These are phyloP conservation scores for Leucoptera coffeella DNA, from an alignment of 2,888 invertebrate genomes.

Conservation along the genomic window DNA sequence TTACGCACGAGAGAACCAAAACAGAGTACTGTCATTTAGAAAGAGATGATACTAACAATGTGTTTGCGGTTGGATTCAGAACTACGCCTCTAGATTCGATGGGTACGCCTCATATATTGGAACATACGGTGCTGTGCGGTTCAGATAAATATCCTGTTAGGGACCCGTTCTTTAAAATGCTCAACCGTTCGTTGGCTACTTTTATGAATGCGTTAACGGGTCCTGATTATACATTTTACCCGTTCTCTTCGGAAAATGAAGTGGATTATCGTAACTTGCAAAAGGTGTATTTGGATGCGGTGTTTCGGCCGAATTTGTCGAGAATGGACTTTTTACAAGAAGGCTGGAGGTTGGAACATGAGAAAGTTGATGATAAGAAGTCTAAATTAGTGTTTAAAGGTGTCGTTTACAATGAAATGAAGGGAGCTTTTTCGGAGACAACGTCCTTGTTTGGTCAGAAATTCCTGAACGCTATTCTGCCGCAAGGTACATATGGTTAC, in stretches of 20 bases:
- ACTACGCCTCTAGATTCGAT: slow-evolving; percentile 87
- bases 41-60: slow-evolving; percentile 84
- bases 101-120: slow-evolving; percentile 89
- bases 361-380: slow-evolving; percentile 61
- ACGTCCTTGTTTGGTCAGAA: slow-evolving; percentile 73
- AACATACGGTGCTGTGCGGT: slow-evolving; percentile 88
- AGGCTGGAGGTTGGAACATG: slow-evolving; percentile 89
- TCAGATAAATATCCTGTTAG: slow-evolving; percentile 82
- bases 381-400: slow-evolving; percentile 83
- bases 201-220: slow-evolving; percentile 97
- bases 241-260: slow-evolving; percentile 87
- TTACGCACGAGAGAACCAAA: slow-evolving; percentile 73
- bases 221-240: slow-evolving; percentile 89
- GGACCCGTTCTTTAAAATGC: slow-evolving; percentile 96
- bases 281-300: slow-evolving; percentile 88
- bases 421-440: slow-evolving; percentile 90
- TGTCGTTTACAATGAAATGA: slow-evolving; percentile 97
- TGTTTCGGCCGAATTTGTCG: slow-evolving; percentile 75
- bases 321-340: slow-evolving; percentile 87
- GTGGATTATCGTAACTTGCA: slow-evolving; percentile 81
- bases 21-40: slow-evolving; percentile 84
- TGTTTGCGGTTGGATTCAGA: slow-evolving; percentile 83
- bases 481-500: slow-evolving; percentile 82
- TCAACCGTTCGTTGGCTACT: slow-evolving; percentile 84
- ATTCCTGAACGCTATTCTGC: slow-evolving; percentile 72